Conservation (phyloP, 1,140 invertebrate species). For the Helicoverpa armigera region DNA sequence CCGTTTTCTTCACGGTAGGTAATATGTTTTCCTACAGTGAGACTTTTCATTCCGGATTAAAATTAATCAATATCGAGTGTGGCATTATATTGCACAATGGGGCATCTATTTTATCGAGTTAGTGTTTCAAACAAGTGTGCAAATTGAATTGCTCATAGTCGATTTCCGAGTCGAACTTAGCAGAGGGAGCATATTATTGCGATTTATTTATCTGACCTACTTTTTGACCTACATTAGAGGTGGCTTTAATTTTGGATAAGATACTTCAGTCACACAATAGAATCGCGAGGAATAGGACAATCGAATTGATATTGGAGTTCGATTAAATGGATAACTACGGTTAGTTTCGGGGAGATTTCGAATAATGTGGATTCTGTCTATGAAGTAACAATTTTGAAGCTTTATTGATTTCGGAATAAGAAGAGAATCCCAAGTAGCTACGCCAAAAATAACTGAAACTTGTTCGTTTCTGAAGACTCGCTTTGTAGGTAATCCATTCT, state of each 20-base stretch:
- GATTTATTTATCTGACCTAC: conserved; percentile 64
- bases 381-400: too few species aligned
- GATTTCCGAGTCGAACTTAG: background rate
- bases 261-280: background rate
- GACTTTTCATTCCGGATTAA: conserved; percentile 10
- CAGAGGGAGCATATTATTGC: conserved; percentile 1
- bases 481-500: too few species aligned
- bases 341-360: too few species aligned
- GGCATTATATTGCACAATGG: conserved; percentile 39
- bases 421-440: too few species aligned
- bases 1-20: conserved; percentile 37
- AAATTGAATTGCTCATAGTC: conserved; percentile 1
- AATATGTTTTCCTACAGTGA: background rate
- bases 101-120: conserved; percentile 21
- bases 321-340: too few species aligned
- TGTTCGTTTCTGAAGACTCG: too few species aligned
- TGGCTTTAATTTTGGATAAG: conserved; percentile 24
- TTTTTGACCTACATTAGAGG: conserved; percentile 67
- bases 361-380: too few species aligned
- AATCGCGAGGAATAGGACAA: background rate
- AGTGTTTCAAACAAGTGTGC: background rate
- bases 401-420: too few species aligned
- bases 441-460: too few species aligned
- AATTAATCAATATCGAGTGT: conserved; percentile 36
- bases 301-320: too few species aligned